Percentiles rank a stretch among this genome's conserved stretches.
phyloP scores from a whole-genome alignment of 2,113 vertebrate species.

The Muntiacus muntjak region DNA sequence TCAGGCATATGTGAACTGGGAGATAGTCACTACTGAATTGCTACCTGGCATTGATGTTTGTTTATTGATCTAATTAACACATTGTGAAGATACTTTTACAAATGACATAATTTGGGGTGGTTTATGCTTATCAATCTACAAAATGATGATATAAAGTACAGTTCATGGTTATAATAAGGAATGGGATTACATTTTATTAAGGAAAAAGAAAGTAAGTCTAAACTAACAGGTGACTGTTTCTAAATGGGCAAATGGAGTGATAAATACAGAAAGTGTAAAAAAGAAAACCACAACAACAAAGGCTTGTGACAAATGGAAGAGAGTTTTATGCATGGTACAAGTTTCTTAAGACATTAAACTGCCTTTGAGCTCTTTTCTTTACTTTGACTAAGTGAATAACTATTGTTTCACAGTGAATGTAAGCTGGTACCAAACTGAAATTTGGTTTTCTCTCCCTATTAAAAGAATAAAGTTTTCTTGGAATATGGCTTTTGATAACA shows the following conservation, averaged over 20 bases:
- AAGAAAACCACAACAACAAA: not conserved
- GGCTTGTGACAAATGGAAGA: not conserved
- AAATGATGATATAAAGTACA: not conserved
- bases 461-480: not conserved
- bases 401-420: not conserved
- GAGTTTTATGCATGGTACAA: not conserved
- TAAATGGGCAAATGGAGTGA: not conserved
- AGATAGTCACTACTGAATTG: not conserved
- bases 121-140: not conserved
- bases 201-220: not conserved
- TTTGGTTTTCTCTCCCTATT: not conserved
- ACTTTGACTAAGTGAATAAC: not conserved
- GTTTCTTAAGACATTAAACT: not conserved
- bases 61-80: not conserved
- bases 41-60: not conserved
- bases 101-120: not conserved
- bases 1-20: not conserved
- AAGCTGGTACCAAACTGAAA: not conserved
- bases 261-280: not conserved
- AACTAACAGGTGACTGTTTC: not conserved
- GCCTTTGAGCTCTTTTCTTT: not conserved
- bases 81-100: not conserved
- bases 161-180: not conserved
- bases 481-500: not conserved
- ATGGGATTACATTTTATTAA: not conserved